These are phyloP conservation scores for Callocephalon fimbriatum DNA, from an alignment of 2,113 vertebrate genomes.

Conservation along the genomic window DNA sequence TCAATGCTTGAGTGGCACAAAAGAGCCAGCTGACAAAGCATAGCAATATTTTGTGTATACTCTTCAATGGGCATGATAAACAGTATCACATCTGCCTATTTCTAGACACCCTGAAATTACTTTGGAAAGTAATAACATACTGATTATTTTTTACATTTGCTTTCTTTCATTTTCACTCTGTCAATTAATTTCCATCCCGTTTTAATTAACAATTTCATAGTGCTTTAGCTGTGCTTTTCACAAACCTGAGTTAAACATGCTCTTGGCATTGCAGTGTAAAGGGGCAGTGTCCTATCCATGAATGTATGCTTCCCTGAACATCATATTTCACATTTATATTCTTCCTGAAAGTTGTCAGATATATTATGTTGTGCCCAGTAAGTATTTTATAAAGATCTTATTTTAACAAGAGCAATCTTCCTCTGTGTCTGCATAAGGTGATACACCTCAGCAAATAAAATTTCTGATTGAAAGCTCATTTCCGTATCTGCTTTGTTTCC, in stretches of 20 bases:
- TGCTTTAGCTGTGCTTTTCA: not conserved
- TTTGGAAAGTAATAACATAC: not conserved
- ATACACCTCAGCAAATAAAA: constrained; percentile 18
- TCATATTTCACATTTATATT: not conserved
- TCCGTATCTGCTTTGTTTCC: constrained; percentile 10
- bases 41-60: not conserved
- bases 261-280: not conserved
- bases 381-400: not conserved
- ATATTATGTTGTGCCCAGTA: not conserved
- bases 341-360: not conserved
- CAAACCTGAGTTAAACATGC: not conserved
- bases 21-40: not conserved
- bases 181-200: not conserved
- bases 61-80: not conserved
- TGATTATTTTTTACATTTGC: not conserved
- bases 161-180: not conserved
- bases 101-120: not conserved
- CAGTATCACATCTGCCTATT: not conserved
- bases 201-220: not conserved
- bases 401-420: not conserved
- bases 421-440: not conserved
- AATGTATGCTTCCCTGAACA: not conserved
- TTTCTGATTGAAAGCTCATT: constrained; percentile 21
- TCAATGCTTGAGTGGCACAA: not conserved
- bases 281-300: not conserved